Evolutionary conservation across 2,888 invertebrate genomes (phyloP).

Genomic region (Pachymerium ferrugineum): DNA sequence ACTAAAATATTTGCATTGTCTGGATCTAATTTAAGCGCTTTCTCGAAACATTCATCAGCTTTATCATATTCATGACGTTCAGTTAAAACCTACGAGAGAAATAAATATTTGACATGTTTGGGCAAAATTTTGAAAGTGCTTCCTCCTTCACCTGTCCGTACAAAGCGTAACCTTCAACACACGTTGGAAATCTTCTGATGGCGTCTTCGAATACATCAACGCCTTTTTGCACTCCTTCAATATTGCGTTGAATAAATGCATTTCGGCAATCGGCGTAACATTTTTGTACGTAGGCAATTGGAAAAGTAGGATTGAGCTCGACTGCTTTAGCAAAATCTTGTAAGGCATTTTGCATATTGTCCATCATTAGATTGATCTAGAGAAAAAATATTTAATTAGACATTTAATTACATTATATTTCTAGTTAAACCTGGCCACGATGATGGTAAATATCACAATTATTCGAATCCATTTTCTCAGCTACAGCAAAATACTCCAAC

Average conservation of each 20-base stretch:
- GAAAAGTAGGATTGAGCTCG: conserved; percentile 72
- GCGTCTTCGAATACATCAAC: conserved; percentile 68
- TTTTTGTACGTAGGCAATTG: conserved; percentile 82
- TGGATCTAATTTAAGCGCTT: conserved; percentile 74
- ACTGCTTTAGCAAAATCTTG: conserved; percentile 77
- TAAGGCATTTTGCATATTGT: conserved; percentile 72
- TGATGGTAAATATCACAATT: conserved; percentile 90
- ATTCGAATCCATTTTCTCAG: conserved; percentile 67
- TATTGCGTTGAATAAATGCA: conserved; percentile 58
- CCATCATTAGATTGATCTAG: conserved; percentile 77
- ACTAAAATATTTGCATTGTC: conserved; percentile 79
- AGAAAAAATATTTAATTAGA: background rate
- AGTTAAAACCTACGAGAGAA: conserved; percentile 58
- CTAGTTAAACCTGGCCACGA: conserved; percentile 61
- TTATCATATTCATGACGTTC: conserved; percentile 77
- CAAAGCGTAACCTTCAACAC: conserved; percentile 78
- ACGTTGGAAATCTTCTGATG: conserved; percentile 71
- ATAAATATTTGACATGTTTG: background rate
- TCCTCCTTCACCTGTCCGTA: conserved; percentile 67
- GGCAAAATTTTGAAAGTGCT: background rate
- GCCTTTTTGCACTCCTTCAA: conserved; percentile 55
- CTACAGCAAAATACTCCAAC: conserved; percentile 70
- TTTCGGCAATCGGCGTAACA: conserved; percentile 80
- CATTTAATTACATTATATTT: background rate
- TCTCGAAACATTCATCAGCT: conserved; percentile 73